Conservation (phyloP, 2,113 vertebrate species). For the Prochilodus magdalenae region DNA sequence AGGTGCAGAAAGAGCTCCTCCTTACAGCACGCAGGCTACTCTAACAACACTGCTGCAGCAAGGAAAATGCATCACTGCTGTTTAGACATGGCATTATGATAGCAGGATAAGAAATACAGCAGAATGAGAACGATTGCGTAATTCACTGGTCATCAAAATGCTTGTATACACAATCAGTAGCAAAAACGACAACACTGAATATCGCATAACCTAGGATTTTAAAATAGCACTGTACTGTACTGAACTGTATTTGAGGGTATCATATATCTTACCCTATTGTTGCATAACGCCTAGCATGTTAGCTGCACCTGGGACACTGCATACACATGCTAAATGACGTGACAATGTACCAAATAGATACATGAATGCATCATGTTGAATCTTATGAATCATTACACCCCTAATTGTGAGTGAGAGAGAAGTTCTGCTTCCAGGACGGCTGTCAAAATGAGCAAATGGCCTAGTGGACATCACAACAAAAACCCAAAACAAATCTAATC, state of each 20-base stretch:
- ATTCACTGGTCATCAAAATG: not conserved
- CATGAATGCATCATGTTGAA: too few relatives aligned
- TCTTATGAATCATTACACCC: too few relatives aligned
- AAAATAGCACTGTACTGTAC: too few relatives aligned
- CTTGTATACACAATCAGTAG: not conserved
- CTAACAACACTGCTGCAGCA: not conserved
- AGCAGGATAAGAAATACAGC: not conserved
- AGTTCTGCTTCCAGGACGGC: too few relatives aligned
- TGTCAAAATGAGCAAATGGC: not conserved
- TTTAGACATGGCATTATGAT: not conserved
- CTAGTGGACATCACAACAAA: not conserved
- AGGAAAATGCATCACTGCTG: not conserved
- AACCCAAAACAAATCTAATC: not conserved
- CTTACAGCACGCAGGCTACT: not conserved
- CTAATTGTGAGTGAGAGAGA: not conserved
- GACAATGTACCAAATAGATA: too few relatives aligned
- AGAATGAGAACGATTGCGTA: not conserved
- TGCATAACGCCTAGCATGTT: too few relatives aligned
- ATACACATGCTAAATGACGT: too few relatives aligned
- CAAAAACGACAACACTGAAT: not conserved
- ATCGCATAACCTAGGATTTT: too few relatives aligned
- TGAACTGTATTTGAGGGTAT: too few relatives aligned
- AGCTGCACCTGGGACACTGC: too few relatives aligned
- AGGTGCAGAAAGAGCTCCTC: not conserved
- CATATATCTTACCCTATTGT: too few relatives aligned